A percentile compares a stretch with the other conserved stretches of the same genome.
Conservation (phyloP, 2,113 vertebrate genomes). For the Psilopsiagon aurifrons region DNA sequence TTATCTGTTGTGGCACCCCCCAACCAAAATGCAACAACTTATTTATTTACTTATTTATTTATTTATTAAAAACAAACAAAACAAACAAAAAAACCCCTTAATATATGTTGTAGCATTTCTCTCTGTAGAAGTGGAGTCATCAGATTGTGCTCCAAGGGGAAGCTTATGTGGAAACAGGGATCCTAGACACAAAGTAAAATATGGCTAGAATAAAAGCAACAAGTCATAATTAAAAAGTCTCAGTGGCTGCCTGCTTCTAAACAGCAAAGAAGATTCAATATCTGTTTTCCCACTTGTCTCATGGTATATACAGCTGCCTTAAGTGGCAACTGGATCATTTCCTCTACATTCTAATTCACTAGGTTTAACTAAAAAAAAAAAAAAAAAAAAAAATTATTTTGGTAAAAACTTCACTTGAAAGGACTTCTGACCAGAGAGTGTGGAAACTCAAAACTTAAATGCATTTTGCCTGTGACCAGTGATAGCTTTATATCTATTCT, state of each 20-base stretch:
- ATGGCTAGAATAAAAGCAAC: slow-evolving; percentile 71
- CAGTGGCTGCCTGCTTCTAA: not conserved
- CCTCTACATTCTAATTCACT: not conserved
- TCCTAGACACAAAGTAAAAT: slow-evolving; percentile 74
- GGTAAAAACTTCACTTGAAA: not conserved
- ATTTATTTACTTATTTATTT: too few species aligned
- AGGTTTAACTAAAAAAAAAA: not conserved
- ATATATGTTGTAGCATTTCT: slow-evolving; percentile 75
- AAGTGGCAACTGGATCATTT: not conserved
- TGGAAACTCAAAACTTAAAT: not conserved
- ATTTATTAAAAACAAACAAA: too few species aligned
- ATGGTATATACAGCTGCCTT: not conserved
- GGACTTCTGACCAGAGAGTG: not conserved
- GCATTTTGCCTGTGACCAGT: not conserved
- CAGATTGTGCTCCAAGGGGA: slow-evolving; percentile 74
- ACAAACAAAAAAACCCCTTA: not conserved
- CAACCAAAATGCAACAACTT: not conserved
- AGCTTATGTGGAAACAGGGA: slow-evolving; percentile 75
- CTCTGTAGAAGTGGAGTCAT: slow-evolving; percentile 79
- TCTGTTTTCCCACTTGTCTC: slow-evolving; percentile 11
- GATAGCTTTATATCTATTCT: not conserved
- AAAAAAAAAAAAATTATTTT: not conserved
- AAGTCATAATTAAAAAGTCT: slow-evolving; percentile 53
- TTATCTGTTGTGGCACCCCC: slow-evolving; percentile 72
- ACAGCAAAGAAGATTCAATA: not conserved